A percentile compares a stretch with the other conserved stretches of the same genome.
Conservation (phyloP, 2,888 invertebrate species). For the Syrista parreyssii region DNA sequence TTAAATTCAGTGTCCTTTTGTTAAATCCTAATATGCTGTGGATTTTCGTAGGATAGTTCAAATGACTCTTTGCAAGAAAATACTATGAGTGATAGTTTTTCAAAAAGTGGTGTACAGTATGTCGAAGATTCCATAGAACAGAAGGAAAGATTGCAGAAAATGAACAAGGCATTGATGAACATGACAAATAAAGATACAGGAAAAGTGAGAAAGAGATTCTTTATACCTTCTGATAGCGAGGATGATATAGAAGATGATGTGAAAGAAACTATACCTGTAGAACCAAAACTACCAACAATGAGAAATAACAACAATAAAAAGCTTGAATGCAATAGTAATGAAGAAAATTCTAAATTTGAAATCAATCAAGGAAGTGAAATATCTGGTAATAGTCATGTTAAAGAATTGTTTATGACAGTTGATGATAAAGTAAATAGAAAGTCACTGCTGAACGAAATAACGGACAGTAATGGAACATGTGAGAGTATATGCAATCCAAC, state of each 20-base stretch:
- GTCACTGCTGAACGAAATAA: not conserved
- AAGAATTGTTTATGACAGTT: not conserved
- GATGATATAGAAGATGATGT: not conserved
- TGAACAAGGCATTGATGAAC: not conserved
- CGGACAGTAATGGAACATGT: not conserved
- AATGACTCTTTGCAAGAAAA: slow-evolving; percentile 2
- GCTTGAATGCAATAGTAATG: not conserved
- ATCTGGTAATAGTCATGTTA: not conserved
- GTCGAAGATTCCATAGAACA: slow-evolving; percentile 13
- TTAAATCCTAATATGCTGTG: not conserved
- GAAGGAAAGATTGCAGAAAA: not conserved
- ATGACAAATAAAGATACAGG: not conserved
- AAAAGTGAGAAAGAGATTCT: not conserved
- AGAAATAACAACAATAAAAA: not conserved
- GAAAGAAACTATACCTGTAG: not conserved
- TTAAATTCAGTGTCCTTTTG: not conserved
- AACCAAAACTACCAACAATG: not conserved
- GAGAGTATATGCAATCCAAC: not conserved
- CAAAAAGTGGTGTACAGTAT: slow-evolving; percentile 6
- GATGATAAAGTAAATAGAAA: not conserved
- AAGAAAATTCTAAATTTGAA: not conserved
- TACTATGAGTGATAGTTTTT: not conserved
- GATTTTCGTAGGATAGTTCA: not conserved
- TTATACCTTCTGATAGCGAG: not conserved
- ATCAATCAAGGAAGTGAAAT: not conserved